Evolutionary conservation across 2,888 invertebrate genomes (phyloP).

Genomic region (Thymelicus lineola): DNA sequence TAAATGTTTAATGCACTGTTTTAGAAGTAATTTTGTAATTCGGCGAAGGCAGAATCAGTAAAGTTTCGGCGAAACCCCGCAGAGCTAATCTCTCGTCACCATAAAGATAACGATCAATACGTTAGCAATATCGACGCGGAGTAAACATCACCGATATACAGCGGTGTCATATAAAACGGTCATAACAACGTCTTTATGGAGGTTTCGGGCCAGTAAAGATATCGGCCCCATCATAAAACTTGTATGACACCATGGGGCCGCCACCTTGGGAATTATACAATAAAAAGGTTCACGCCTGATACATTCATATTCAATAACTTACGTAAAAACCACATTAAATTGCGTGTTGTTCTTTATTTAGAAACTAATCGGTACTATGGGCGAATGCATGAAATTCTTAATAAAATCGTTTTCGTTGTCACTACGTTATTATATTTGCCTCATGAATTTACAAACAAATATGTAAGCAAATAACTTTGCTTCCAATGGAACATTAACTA

Average conservation of each 20-base stretch:
- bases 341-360: not conserved
- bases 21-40: not conserved
- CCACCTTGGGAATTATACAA: constrained; percentile 10
- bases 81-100: constrained; percentile 21
- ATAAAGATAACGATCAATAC: constrained; percentile 35
- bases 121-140: constrained; percentile 40
- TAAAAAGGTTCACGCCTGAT: constrained; percentile 14
- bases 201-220: constrained; percentile 71
- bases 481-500: not conserved
- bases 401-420: not conserved
- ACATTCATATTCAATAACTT: constrained; percentile 16
- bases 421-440: not conserved
- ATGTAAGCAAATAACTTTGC: not conserved
- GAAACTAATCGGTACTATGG: not conserved
- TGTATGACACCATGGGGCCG: constrained; percentile 44
- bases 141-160: constrained; percentile 45
- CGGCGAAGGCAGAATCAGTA: constrained; percentile 5
- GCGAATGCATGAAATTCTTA: too few relatives aligned
- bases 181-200: constrained; percentile 70
- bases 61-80: constrained; percentile 1
- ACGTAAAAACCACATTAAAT: not conserved
- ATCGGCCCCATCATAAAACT: constrained; percentile 55
- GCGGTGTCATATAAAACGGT: constrained; percentile 58
- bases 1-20: too few relatives aligned
- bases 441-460: not conserved